Evolutionary conservation across 2,113 vertebrate species (phyloP).

Genomic region (Podiceps cristatus): DNA sequence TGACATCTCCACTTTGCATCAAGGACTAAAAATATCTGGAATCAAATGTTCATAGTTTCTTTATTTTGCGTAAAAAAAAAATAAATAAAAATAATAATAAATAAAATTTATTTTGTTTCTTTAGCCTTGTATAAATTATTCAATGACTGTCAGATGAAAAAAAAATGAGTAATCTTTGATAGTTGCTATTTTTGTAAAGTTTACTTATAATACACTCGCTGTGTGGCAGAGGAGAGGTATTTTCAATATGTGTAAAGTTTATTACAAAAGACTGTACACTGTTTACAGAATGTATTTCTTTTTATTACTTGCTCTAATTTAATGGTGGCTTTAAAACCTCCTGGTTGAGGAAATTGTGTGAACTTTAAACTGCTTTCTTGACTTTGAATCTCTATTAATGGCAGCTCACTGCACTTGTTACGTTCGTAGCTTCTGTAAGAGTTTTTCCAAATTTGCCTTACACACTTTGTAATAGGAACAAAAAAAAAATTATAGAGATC

Average conservation of each 20-base stretch:
- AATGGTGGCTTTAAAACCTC: conserved; percentile 76
- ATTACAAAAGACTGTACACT: conserved; percentile 77
- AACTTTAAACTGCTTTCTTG: conserved; percentile 62
- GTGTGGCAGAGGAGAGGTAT: conserved; percentile 77
- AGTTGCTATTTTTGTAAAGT: conserved; percentile 89
- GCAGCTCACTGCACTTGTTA: conserved; percentile 76
- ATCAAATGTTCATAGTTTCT: conserved; percentile 81
- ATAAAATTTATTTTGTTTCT: conserved; percentile 84
- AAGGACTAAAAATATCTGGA: conserved; percentile 72
- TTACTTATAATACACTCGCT: conserved; percentile 64
- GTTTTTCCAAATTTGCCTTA: conserved; percentile 67
- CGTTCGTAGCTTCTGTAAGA: conserved; percentile 69
- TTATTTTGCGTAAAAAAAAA: conserved; percentile 86
- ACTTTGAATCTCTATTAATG: conserved; percentile 72
- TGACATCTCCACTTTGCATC: conserved; percentile 72
- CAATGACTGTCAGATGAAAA: conserved; percentile 70
- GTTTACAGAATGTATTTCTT: conserved; percentile 85
- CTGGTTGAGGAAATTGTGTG: conserved; percentile 72
- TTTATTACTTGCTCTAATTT: conserved; percentile 84
- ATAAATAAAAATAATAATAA: conserved; percentile 83
- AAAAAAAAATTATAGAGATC: conserved; percentile 63
- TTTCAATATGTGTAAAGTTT: conserved; percentile 78
- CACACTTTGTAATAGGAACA: conserved; percentile 59
- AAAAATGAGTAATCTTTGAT: conserved; percentile 74
- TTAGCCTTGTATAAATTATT: conserved; percentile 85